Conservation (phyloP, 2,888 invertebrate species). For the Cerastis rubricosa region DNA sequence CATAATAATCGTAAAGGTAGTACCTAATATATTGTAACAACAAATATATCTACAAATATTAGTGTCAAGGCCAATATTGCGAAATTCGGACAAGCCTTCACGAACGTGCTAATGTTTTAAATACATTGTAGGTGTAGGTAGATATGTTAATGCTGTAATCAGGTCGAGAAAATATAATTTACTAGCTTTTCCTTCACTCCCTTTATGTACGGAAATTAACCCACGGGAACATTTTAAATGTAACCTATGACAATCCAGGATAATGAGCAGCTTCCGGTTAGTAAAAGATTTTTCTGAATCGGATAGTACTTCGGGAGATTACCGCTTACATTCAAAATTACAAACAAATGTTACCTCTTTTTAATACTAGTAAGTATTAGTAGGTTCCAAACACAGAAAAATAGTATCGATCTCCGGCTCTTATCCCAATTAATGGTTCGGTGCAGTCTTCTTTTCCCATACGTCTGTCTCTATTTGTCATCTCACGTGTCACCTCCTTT, state of each 20-base stretch:
- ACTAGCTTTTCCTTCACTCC: too few relatives aligned
- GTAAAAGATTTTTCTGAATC: too few relatives aligned
- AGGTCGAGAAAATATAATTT: not conserved
- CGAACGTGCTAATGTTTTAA: slow-evolving; percentile 39
- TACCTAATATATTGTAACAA: not conserved
- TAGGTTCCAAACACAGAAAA: not conserved
- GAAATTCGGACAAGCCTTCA: slow-evolving; percentile 30
- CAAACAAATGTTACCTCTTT: too few relatives aligned
- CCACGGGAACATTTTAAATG: too few relatives aligned
- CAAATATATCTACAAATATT: slow-evolving; percentile 15
- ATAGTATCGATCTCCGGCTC: not conserved
- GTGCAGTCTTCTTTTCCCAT: not conserved
- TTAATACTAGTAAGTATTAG: too few relatives aligned
- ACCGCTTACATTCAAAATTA: too few relatives aligned
- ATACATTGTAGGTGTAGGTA: not conserved
- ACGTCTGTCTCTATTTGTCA: not conserved
- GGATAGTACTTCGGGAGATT: too few relatives aligned
- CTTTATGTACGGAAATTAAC: too few relatives aligned
- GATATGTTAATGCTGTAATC: not conserved
- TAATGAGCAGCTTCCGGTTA: too few relatives aligned
- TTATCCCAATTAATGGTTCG: not conserved
- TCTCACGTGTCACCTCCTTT: not conserved
- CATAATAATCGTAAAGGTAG: not conserved
- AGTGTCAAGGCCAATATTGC: slow-evolving; percentile 46
- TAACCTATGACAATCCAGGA: too few relatives aligned